Evolutionary conservation across 2,113 vertebrate species (phyloP), one percentile per base, ranked within the genome.

Genomic region (Epinephelus moara): DNA sequence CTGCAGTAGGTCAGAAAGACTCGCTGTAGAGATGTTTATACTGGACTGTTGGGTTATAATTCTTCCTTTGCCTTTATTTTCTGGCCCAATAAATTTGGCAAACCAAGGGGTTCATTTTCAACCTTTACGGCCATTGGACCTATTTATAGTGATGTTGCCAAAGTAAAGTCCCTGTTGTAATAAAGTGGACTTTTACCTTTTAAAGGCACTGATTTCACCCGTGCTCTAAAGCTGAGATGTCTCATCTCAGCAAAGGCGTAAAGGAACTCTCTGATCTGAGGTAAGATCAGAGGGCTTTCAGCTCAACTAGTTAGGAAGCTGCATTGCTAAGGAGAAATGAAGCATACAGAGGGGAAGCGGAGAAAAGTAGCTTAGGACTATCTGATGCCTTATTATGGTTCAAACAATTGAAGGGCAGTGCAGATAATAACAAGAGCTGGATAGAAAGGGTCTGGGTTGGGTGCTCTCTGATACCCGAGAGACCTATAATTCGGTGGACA

Each of bases 251-350:
- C 0, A 40, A 19, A 19, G 18, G 66, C 25, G 4, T 70, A 30
- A 72, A 80, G 25, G 13, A 12, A 15, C 27, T 60, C 27, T 60
- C 42, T 45, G n/a, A 84, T 88, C 62, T 23, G 53, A 27, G 13
- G 37, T 50, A 60, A 61, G 69, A 82, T 30, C 81, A 50, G 40
- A 76, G 0, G 19, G 61, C 40, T 27, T 61, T 61, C 59, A 82
- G 45, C 66, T 86, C 42, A 64, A 17, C 56, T 68, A 45, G 8
- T 49, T n/a, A 74, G 23, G 30, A 80, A 52, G 15, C 25, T 75
- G 42, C 71, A 89, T 89, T 77, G 45, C 84, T 57, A 4, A 61
- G 64, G 53, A 45, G 64, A 87, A 91, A 77, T 85, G 75, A 89
- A 77, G 85, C 85, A 75, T 61, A n/a, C 9, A 59, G 30, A 76